Evolutionary conservation across 2,113 vertebrate genomes (phyloP).

Genomic region (Salvelinus alpinus): DNA sequence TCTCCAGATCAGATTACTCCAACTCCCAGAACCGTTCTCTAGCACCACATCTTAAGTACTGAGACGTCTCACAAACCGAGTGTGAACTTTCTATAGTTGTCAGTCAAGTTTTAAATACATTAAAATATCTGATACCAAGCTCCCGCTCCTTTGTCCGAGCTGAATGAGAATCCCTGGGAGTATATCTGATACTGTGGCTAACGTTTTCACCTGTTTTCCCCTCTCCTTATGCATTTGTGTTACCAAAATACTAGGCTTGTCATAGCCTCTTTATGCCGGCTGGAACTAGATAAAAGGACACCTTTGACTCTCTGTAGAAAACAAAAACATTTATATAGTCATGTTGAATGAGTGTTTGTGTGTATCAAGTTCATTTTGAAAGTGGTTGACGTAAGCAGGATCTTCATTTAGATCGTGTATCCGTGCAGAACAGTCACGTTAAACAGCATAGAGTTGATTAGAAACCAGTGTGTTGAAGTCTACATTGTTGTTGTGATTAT

Average conservation of each 20-base stretch:
- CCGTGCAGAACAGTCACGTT: background rate
- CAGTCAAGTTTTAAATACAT: slow-evolving; percentile 93
- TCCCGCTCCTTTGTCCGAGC: slow-evolving; percentile 81
- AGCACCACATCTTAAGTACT: slow-evolving; percentile 90
- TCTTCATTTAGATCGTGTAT: background rate
- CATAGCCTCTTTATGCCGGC: slow-evolving; percentile 23
- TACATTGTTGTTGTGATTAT: slow-evolving; percentile 50
- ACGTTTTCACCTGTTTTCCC: slow-evolving; percentile 38
- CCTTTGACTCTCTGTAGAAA: slow-evolving; percentile 6
- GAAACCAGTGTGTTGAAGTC: slow-evolving; percentile 23
- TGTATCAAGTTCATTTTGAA: slow-evolving; percentile 30
- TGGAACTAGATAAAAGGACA: background rate
- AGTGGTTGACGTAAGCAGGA: background rate
- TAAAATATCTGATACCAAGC: slow-evolving; percentile 93
- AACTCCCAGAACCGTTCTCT: slow-evolving; percentile 80
- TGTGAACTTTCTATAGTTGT: slow-evolving; percentile 91
- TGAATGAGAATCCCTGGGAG: slow-evolving; percentile 86
- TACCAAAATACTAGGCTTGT: slow-evolving; percentile 24
- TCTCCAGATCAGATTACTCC: slow-evolving; percentile 89
- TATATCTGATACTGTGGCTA: slow-evolving; percentile 65
- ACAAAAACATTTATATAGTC: background rate
- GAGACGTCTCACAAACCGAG: slow-evolving; percentile 82
- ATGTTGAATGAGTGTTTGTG: slow-evolving; percentile 4
- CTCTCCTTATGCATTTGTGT: slow-evolving; percentile 33
- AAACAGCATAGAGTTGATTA: slow-evolving; percentile 8